These are phyloP conservation scores for Amphiprion clarkii DNA, from an alignment of 2,797 vertebrate genomes.

Conservation along the genomic window DNA sequence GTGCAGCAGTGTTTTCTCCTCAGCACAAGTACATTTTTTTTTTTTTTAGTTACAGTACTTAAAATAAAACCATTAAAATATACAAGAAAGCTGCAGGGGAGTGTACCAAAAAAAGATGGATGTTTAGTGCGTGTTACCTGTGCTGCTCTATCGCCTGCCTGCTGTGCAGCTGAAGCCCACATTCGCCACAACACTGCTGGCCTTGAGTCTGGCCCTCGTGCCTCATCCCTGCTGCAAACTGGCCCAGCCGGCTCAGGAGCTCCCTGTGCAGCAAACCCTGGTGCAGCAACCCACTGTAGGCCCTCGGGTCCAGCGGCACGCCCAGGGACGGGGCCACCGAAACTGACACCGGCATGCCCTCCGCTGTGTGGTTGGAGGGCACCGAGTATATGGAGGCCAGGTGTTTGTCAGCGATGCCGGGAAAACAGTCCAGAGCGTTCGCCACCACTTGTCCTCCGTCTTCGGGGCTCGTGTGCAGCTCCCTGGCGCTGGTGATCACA, in stretches of 20 bases:
- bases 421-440: constrained; percentile 76
- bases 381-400: constrained; percentile 89
- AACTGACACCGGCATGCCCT: constrained; percentile 87
- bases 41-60: no score
- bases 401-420: constrained; percentile 86
- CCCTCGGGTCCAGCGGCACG: constrained; percentile 94
- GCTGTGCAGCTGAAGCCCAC: constrained; percentile 93
- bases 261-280: constrained; percentile 97
- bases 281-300: constrained; percentile 93
- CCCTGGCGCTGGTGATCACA: constrained; percentile 97
- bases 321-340: constrained; percentile 89
- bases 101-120: not conserved
- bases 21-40: no score
- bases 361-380: constrained; percentile 90
- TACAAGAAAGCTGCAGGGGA: not conserved
- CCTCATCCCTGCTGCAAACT: constrained; percentile 94
- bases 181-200: constrained; percentile 93
- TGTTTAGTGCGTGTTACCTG: constrained; percentile 85
- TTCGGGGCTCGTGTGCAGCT: constrained; percentile 89
- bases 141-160: constrained; percentile 95
- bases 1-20: not conserved
- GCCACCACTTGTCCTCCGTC: constrained; percentile 83
- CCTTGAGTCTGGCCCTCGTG: constrained; percentile 85
- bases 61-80: not conserved
- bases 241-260: constrained; percentile 95